A percentile compares a stretch with the other conserved stretches of the same genome.
Conservation (phyloP, 2,888 invertebrate species). For the Nipponacmea schrenckii region DNA sequence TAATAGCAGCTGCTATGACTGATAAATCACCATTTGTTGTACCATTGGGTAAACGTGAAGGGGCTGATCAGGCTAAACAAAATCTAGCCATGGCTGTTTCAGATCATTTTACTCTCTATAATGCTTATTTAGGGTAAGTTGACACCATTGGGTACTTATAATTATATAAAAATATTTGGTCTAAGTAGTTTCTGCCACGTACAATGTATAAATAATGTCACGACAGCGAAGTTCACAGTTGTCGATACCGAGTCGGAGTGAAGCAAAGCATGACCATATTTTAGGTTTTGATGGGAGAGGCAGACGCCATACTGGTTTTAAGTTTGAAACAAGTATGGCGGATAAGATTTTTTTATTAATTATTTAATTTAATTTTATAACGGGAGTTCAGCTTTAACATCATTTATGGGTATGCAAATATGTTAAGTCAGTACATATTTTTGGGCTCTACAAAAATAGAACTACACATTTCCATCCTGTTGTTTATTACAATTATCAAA, state of each 20-base stretch:
- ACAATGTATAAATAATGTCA: no score
- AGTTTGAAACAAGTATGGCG: no score
- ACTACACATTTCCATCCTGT: neutral
- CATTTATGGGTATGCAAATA: neutral
- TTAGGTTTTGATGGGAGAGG: no score
- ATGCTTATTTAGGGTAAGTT: conserved; percentile 50
- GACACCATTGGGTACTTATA: neutral
- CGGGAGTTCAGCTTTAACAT: no score
- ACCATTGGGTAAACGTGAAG: conserved; percentile 55
- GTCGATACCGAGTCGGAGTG: no score
- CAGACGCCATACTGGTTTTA: no score
- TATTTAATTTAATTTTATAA: no score
- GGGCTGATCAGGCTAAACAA: conserved; percentile 53
- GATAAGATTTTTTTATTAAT: no score
- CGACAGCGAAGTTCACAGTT: no score
- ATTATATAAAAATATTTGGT: neutral
- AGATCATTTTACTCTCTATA: conserved; percentile 56
- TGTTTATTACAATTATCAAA: neutral
- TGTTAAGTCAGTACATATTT: no score
- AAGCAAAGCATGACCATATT: no score
- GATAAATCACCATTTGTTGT: conserved; percentile 65
- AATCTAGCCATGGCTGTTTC: conserved; percentile 53
- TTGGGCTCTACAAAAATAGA: no score
- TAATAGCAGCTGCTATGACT: conserved; percentile 65
- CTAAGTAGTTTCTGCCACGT: neutral